Base-by-base conservation (phyloP, 1,140 invertebrate genomes). In the Papilio machaon region DNA sequence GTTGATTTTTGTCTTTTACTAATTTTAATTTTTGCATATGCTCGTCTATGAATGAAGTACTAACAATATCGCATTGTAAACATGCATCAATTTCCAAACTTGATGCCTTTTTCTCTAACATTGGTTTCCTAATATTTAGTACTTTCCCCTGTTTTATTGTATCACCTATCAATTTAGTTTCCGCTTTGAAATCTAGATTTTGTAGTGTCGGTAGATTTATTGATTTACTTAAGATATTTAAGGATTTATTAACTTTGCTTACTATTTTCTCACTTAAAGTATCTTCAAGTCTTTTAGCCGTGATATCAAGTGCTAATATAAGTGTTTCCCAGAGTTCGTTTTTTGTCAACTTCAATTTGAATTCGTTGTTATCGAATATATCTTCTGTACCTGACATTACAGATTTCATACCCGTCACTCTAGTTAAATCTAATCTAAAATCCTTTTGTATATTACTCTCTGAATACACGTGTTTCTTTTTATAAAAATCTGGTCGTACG, bases 291-390 rank as follows among this genome's bases (percentile, higher is more conserved):
- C 80, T 89, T 83, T 88, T 89, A 1, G 91, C 76, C 47, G 89
- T 82, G n/a, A 87, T 79, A 78, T 93, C 90, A 47, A 93, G 77
- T 35, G 85, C 82, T 81, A 87, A 49, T 8, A 83, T 84, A 43
- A 93, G 49, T 70, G 85, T 89, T 23, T 91, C 90, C 87, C 87
- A 91, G 10, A 92, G 81, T 74, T 93, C 92, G 15, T 85, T 90
- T 85, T 86, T 85, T 23, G 81, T 76, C 76, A 85, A 73, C 47
- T 85, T 73, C 17, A 82, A 83, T 43, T 82, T 54, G 19, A 15
- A 35, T 87, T 77, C 11, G 60, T 84, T 76, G 76, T 30, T 15
- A 15, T 85, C 60, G 81, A 82, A 82, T 80, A 85, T 23, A 47
- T 64, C 47, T 79, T 75, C 17, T 46, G 76, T 82, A 73, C 81